phyloP scores from a whole-genome alignment of 2,888 invertebrate species.

The Eupithecia centaureata region DNA sequence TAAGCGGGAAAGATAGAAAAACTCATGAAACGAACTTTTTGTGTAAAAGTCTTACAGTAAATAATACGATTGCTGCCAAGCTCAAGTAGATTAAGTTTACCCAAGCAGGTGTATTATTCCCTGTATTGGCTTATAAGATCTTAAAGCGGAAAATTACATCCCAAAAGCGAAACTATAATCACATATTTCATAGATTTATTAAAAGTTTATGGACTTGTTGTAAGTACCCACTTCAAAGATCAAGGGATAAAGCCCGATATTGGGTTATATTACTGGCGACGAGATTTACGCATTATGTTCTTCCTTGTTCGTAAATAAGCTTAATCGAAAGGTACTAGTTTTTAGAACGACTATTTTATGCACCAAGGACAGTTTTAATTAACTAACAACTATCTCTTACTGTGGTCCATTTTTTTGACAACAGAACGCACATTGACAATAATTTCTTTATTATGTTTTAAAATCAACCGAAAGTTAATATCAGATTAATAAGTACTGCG shows the following conservation, averaged over 20 bases:
- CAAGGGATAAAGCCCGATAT: constrained; percentile 8
- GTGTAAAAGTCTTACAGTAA: constrained; percentile 26
- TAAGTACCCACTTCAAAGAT: constrained; percentile 38
- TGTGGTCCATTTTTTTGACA: too few species aligned
- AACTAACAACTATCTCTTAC: too few species aligned
- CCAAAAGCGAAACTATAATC: constrained; percentile 42
- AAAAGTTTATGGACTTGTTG: constrained; percentile 37
- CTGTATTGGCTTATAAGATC: constrained; percentile 62
- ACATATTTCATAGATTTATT: constrained; percentile 48
- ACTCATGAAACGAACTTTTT: constrained; percentile 20
- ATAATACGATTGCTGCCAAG: constrained; percentile 47
- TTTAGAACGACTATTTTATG: background rate
- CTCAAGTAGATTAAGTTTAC: constrained; percentile 58
- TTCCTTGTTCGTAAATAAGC: background rate
- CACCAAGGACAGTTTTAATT: background rate
- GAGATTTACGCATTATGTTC: background rate
- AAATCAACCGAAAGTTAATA: too few species aligned
- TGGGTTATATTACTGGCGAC: background rate
- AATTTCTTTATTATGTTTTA: too few species aligned
- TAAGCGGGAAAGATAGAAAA: background rate
- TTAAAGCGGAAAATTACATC: constrained; percentile 67
- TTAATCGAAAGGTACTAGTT: background rate
- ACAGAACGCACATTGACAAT: too few species aligned
- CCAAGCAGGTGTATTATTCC: constrained; percentile 60
- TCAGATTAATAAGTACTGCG: too few species aligned